A percentile compares a stretch with the other conserved stretches of the same genome.
Conservation (phyloP, 2,888 invertebrate genomes). For the Nezara viridula region DNA sequence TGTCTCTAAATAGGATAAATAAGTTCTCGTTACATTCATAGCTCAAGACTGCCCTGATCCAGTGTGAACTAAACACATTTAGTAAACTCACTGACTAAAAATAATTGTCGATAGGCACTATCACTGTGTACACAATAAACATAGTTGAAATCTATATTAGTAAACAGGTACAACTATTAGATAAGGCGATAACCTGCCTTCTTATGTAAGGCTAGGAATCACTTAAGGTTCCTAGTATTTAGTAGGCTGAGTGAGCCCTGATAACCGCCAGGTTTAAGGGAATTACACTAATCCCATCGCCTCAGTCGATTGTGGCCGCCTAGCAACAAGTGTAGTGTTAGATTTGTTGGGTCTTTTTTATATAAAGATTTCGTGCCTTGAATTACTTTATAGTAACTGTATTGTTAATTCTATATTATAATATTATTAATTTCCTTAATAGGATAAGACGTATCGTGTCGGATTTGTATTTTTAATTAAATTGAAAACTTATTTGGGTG, state of each 20-base stretch:
- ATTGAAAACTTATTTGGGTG: too few species aligned
- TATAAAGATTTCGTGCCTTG: neutral
- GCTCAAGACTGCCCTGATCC: neutral
- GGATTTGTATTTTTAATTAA: too few species aligned
- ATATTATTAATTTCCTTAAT: too few species aligned
- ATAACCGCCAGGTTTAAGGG: neutral
- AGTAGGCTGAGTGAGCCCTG: neutral
- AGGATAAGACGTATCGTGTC: too few species aligned
- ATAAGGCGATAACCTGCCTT: neutral
- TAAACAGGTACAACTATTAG: neutral
- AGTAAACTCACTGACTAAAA: neutral
- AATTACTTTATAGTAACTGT: too few species aligned
- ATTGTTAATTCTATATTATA: too few species aligned
- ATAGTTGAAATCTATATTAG: neutral
- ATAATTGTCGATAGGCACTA: neutral
- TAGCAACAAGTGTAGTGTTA: neutral
- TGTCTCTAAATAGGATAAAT: neutral
- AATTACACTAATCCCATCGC: neutral
- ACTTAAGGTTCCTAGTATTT: neutral
- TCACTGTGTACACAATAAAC: neutral
- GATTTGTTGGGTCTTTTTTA: too few species aligned
- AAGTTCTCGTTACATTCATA: neutral
- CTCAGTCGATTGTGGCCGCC: neutral
- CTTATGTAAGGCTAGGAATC: neutral
- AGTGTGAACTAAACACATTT: neutral